Conservation (phyloP, 2,888 invertebrate species). For the Ophioninae sp. region DNA sequence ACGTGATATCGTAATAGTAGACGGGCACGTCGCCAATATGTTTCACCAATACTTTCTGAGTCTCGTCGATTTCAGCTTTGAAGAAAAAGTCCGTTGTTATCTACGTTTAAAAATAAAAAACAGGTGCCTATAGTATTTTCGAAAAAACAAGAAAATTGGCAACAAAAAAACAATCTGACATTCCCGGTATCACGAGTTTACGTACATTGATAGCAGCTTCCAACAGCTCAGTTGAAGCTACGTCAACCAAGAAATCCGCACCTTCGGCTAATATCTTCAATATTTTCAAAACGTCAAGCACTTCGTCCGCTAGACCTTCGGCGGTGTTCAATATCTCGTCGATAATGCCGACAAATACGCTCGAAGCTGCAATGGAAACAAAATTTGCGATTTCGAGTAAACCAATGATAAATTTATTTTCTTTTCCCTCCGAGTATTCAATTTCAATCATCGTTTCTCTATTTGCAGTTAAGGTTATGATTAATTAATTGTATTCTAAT, state of each 20-base stretch:
- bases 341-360: too few relatives aligned
- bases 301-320: too few relatives aligned
- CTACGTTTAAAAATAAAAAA: slow-evolving; percentile 54
- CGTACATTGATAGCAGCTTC: neutral
- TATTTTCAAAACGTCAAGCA: too few relatives aligned
- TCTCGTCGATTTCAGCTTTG: slow-evolving; percentile 33
- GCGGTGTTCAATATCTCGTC: too few relatives aligned
- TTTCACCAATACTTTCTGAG: slow-evolving; percentile 25
- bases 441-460: slow-evolving; percentile 30
- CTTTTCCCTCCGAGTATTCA: too few relatives aligned
- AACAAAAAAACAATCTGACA: neutral
- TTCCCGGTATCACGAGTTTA: too few relatives aligned
- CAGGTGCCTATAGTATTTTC: slow-evolving; percentile 35
- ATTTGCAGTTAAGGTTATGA: slow-evolving; percentile 15
- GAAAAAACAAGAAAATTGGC: neutral
- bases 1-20: slow-evolving; percentile 65
- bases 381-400: too few relatives aligned
- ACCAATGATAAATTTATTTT: too few relatives aligned
- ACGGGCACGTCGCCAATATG: slow-evolving; percentile 37
- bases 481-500: slow-evolving; percentile 3
- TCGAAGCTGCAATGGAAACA: neutral
- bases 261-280: too few relatives aligned
- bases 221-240: too few relatives aligned
- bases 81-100: slow-evolving; percentile 21
- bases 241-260: too few relatives aligned